Evolutionary conservation across 2,888 invertebrate species (phyloP).

Genomic region (Mesodorylaimus sp.): DNA sequence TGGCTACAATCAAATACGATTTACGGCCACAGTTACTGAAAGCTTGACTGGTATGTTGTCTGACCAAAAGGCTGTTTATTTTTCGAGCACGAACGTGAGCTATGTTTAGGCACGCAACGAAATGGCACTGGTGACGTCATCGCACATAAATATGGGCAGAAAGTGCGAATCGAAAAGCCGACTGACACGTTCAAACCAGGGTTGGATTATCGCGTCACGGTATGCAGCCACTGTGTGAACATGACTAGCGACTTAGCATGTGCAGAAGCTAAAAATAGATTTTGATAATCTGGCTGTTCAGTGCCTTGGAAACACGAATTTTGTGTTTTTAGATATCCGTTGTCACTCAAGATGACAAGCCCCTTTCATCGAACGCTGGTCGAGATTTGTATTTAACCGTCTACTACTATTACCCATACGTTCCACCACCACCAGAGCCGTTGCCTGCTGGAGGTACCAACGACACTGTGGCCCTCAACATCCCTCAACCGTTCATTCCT

Average conservation of each 20-base stretch:
- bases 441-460: neutral
- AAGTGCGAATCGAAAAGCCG: constrained; percentile 54
- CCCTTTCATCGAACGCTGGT: constrained; percentile 1
- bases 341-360: constrained; percentile 10
- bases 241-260: no score
- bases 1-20: constrained; percentile 48
- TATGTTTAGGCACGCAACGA: constrained; percentile 18
- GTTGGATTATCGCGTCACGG: constrained; percentile 60
- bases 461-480: neutral
- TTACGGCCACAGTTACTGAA: constrained; percentile 77
- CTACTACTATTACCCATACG: constrained; percentile 25
- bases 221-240: constrained; percentile 40
- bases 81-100: neutral
- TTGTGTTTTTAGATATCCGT: constrained; percentile 10
- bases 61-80: neutral
- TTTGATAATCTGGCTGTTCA: no score
- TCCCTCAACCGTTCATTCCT: neutral
- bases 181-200: constrained; percentile 75
- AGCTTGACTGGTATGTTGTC: constrained; percentile 54
- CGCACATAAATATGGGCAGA: constrained; percentile 56
- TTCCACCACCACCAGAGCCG: neutral
- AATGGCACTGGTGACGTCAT: constrained; percentile 41
- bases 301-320: no score
- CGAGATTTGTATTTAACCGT: constrained; percentile 21
- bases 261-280: no score